These are phyloP conservation scores for Margaritifera margaritifera DNA, from an alignment of 2,888 invertebrate genomes.

Conservation along the genomic window DNA sequence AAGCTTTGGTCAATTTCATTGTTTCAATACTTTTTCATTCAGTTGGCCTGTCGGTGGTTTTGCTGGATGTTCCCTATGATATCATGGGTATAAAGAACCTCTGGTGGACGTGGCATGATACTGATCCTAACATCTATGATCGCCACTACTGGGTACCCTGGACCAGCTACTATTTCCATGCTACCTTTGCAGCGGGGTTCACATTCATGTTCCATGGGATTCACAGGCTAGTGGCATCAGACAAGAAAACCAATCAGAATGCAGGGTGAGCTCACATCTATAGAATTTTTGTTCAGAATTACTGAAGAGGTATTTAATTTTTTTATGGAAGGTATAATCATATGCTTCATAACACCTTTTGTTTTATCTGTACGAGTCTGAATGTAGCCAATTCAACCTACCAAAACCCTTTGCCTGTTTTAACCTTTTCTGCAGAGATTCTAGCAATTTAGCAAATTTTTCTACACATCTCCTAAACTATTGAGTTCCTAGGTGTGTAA, in stretches of 20 bases:
- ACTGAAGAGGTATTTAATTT: no score
- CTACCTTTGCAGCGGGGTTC: conserved; percentile 83
- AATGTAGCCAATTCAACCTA: no score
- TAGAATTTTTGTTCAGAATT: no score
- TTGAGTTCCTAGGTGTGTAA: no score
- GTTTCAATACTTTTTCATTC: conserved; percentile 23
- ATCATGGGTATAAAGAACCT: conserved; percentile 84
- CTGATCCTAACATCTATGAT: conserved; percentile 78
- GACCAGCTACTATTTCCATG: conserved; percentile 89
- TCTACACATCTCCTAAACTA: no score
- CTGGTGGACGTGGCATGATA: conserved; percentile 88
- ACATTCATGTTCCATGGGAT: conserved; percentile 80
- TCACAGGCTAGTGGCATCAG: conserved; percentile 75
- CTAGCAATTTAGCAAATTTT: no score
- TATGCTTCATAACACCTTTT: no score
- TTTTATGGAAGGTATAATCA: no score
- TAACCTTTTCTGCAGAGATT: no score
- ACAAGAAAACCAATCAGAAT: conserved; percentile 78
- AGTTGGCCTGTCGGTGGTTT: conserved; percentile 82
- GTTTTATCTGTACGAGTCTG: no score
- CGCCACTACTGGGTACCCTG: conserved; percentile 88
- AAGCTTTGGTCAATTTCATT: neutral
- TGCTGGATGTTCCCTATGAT: conserved; percentile 86
- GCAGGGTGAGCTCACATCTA: conserved; percentile 73
- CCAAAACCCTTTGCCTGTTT: no score